Evolutionary conservation across 2,113 vertebrate genomes (phyloP).

Genomic region (Ptychochromis oligacanthus): DNA sequence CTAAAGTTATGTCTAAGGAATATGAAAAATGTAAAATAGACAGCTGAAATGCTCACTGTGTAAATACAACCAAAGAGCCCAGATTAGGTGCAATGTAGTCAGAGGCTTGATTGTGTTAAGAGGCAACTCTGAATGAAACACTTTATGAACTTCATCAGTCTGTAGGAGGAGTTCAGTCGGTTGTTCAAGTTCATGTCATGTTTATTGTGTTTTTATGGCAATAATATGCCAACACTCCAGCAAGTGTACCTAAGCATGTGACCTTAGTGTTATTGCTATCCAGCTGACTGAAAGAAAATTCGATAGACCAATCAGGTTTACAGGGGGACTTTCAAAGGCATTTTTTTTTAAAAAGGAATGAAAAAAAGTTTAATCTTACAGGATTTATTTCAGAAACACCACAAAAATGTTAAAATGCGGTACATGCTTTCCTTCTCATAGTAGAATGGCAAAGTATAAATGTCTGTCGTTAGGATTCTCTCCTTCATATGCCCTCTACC

Average conservation of each 20-base stretch:
- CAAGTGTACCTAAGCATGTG: not conserved
- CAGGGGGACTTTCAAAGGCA: not conserved
- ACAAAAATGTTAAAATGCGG: not conserved
- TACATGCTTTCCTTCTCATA: not conserved
- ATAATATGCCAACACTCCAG: not conserved
- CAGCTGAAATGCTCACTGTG: not conserved
- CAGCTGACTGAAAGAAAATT: not conserved
- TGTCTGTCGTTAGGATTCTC: not conserved
- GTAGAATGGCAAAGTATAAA: slow-evolving; percentile 2
- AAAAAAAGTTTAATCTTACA: not conserved
- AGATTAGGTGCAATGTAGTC: too few species aligned
- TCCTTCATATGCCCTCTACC: slow-evolving; percentile 44
- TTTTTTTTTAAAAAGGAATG: not conserved
- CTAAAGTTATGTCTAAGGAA: too few species aligned
- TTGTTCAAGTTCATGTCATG: not conserved
- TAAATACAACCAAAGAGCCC: not conserved
- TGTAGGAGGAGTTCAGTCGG: not conserved
- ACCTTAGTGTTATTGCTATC: not conserved
- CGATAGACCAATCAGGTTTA: not conserved
- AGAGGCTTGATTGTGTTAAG: not conserved
- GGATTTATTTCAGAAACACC: not conserved
- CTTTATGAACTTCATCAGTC: not conserved
- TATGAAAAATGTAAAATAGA: not conserved
- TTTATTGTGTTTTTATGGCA: not conserved
- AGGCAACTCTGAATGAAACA: not conserved